phyloP scores from a whole-genome alignment of 2,113 vertebrate genomes.

The Prochilodus magdalenae region DNA sequence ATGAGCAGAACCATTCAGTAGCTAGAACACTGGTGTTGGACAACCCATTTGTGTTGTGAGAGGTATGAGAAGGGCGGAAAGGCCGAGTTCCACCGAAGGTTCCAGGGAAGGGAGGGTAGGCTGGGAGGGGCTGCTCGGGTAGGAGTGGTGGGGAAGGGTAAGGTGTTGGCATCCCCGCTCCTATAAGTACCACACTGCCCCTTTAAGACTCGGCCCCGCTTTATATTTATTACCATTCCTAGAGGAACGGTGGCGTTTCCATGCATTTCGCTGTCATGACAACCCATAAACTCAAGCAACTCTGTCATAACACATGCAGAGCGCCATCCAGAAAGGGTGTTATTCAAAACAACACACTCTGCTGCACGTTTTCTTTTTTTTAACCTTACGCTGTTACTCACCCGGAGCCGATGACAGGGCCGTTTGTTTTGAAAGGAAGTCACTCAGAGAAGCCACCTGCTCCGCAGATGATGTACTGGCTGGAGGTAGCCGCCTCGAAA shows the following conservation, averaged over 20 bases:
- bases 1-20: too few relatives aligned
- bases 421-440: conserved; percentile 70
- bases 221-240: background rate
- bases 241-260: background rate
- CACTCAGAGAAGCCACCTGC: conserved; percentile 75
- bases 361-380: conserved; percentile 51
- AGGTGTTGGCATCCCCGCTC: too few relatives aligned
- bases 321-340: background rate
- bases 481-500: conserved; percentile 48
- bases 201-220: background rate
- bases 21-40: too few relatives aligned
- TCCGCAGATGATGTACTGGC: conserved; percentile 59
- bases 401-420: conserved; percentile 54
- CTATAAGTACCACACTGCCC: too few relatives aligned
- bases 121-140: too few relatives aligned
- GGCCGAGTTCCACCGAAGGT: too few relatives aligned
- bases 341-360: background rate
- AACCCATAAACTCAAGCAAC: conserved; percentile 32
- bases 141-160: too few relatives aligned
- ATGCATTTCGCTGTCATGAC: background rate
- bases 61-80: too few relatives aligned
- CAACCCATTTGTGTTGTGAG: too few relatives aligned
- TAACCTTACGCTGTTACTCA: conserved; percentile 56
- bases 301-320: background rate
- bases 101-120: too few relatives aligned